Evolutionary conservation across 2,113 vertebrate species (phyloP).

Genomic region (Leptodactylus fuscus): DNA sequence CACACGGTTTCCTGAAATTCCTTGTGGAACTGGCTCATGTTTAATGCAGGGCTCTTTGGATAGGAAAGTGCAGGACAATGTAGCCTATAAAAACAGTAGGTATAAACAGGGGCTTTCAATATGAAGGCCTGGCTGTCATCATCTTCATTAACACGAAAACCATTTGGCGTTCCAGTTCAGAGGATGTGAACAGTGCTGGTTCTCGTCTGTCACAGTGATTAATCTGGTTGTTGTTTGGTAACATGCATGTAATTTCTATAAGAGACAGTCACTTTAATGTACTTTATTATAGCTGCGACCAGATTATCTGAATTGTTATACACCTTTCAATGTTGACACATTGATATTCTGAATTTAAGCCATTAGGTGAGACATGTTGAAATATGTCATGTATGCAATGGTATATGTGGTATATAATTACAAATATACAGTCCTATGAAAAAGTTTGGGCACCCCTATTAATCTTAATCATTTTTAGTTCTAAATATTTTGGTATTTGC

Average conservation of each 20-base stretch:
- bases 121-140: slow-evolving; percentile 72
- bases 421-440: too few relatives aligned
- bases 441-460: too few relatives aligned
- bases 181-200: slow-evolving; percentile 64
- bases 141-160: slow-evolving; percentile 66
- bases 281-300: neutral
- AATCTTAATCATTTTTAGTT: too few relatives aligned
- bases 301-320: neutral
- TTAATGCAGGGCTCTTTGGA: slow-evolving; percentile 66
- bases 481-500: too few relatives aligned
- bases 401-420: too few relatives aligned
- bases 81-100: slow-evolving; percentile 61
- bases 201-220: slow-evolving; percentile 70
- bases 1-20: slow-evolving; percentile 65
- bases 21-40: slow-evolving; percentile 61
- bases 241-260: slow-evolving; percentile 52
- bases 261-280: slow-evolving; percentile 52
- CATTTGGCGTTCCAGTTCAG: slow-evolving; percentile 68
- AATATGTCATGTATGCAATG: too few relatives aligned
- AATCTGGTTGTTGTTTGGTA: slow-evolving; percentile 70
- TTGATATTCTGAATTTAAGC: neutral
- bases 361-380: too few relatives aligned
- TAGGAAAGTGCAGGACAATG: slow-evolving; percentile 62
- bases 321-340: neutral
- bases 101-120: slow-evolving; percentile 70